Conservation (phyloP, 2,888 invertebrate species). For the Lottia scabra region DNA sequence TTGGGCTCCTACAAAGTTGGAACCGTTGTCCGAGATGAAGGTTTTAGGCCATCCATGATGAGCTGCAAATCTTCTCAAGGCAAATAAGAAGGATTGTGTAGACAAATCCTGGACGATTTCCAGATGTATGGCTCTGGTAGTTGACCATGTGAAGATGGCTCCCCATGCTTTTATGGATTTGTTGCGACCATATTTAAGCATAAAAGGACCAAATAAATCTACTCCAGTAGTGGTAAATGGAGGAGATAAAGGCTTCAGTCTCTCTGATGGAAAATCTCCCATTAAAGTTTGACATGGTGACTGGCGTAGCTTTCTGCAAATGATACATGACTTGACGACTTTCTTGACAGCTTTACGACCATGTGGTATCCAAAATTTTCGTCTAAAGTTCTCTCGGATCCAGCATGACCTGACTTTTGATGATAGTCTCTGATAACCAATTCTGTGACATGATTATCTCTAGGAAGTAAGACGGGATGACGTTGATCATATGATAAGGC, state of each 20-base stretch:
- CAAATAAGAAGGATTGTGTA: slow-evolving; percentile 19
- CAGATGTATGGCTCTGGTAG: slow-evolving; percentile 18
- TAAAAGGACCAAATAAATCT: slow-evolving; percentile 20
- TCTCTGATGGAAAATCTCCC: slow-evolving; percentile 14
- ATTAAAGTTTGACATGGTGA: slow-evolving; percentile 9
- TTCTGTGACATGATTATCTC: not conserved
- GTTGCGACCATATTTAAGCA: slow-evolving; percentile 12
- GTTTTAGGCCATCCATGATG: slow-evolving; percentile 19
- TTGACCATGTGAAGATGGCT: slow-evolving; percentile 22
- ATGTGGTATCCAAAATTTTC: slow-evolving; percentile 9
- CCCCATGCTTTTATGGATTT: slow-evolving; percentile 20
- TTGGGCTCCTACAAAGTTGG: not conserved
- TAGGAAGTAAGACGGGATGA: slow-evolving; percentile 16
- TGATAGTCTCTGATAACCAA: slow-evolving; percentile 10
- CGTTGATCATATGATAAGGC: not conserved
- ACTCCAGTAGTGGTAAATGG: slow-evolving; percentile 16
- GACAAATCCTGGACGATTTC: slow-evolving; percentile 21
- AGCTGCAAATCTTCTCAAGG: slow-evolving; percentile 17
- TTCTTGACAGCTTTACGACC: slow-evolving; percentile 12
- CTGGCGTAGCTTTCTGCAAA: slow-evolving; percentile 11
- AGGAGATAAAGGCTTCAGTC: not conserved
- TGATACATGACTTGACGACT: slow-evolving; percentile 8
- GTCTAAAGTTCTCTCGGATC: slow-evolving; percentile 19
- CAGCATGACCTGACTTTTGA: slow-evolving; percentile 8
- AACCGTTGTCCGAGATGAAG: slow-evolving; percentile 21